These are phyloP conservation scores for Pseudomyrmex pallidus DNA, from an alignment of 1,140 invertebrate species.

Conservation along the genomic window DNA sequence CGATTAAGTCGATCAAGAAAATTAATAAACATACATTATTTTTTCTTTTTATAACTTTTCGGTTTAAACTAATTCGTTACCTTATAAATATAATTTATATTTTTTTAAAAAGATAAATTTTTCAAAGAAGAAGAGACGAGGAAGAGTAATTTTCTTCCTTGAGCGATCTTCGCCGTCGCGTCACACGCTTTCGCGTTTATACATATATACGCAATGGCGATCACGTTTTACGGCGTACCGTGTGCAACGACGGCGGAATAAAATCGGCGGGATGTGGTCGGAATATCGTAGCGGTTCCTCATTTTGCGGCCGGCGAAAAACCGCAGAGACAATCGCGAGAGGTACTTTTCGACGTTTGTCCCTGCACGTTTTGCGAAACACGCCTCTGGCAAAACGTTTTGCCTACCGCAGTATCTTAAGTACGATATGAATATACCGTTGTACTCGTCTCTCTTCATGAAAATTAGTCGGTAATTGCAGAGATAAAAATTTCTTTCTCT, in stretches of 20 bases:
- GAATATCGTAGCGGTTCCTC: conserved; percentile 49
- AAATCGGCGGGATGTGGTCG: conserved; percentile 60
- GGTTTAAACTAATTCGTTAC: background rate
- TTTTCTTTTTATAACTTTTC: background rate
- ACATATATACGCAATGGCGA: conserved; percentile 10
- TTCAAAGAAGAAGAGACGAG: background rate
- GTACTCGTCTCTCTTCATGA: background rate
- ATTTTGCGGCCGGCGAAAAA: conserved; percentile 54
- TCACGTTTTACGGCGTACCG: conserved; percentile 49
- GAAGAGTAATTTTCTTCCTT: conserved; percentile 22
- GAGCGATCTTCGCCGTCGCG: conserved; percentile 19
- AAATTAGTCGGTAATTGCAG: background rate
- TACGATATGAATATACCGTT: too few relatives aligned
- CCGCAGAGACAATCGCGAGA: conserved; percentile 58
- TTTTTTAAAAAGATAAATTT: background rate
- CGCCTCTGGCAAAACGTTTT: conserved; percentile 1
- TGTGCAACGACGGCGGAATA: conserved; percentile 50
- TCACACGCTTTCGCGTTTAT: conserved; percentile 38
- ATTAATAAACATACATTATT: too few relatives aligned
- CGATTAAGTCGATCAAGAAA: background rate
- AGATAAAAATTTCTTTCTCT: background rate
- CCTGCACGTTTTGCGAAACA: conserved; percentile 33
- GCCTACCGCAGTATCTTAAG: background rate
- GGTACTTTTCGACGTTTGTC: conserved; percentile 18
- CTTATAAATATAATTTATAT: background rate